A percentile compares a stretch with the other conserved stretches of the same genome.
These are phyloP conservation scores for Strix aluco DNA, from an alignment of 2,113 vertebrate genomes.

Conservation along the genomic window DNA sequence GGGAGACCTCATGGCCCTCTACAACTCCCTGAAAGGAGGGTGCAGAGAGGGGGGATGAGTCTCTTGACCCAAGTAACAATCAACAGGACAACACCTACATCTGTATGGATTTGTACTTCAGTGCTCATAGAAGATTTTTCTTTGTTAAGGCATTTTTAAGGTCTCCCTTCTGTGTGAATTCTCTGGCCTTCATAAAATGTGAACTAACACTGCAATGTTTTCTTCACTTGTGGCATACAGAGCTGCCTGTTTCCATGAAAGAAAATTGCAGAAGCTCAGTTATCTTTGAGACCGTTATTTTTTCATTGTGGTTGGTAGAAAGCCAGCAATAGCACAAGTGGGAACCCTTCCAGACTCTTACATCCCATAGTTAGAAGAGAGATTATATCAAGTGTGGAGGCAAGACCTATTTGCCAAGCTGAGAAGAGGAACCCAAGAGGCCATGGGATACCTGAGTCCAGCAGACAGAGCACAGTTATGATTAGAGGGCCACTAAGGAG, in stretches of 20 bases:
- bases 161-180: not conserved
- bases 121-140: not conserved
- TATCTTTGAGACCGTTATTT: not conserved
- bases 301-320: not conserved
- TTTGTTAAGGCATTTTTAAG: not conserved
- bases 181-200: not conserved
- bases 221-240: not conserved
- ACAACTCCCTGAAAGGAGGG: no score
- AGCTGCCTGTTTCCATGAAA: not conserved
- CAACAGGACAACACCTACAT: not conserved
- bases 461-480: not conserved
- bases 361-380: not conserved
- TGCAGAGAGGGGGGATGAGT: no score
- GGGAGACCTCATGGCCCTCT: no score
- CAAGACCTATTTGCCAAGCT: not conserved
- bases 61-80: no score
- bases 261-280: not conserved
- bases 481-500: not conserved
- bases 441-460: not conserved
- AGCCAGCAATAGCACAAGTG: not conserved
- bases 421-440: not conserved
- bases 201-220: not conserved
- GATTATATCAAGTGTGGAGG: not conserved
- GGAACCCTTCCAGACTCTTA: not conserved
- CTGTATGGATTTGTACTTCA: not conserved